Base-by-base conservation (phyloP, 2,113 vertebrate genomes). In the Oriolus oriolus region DNA sequence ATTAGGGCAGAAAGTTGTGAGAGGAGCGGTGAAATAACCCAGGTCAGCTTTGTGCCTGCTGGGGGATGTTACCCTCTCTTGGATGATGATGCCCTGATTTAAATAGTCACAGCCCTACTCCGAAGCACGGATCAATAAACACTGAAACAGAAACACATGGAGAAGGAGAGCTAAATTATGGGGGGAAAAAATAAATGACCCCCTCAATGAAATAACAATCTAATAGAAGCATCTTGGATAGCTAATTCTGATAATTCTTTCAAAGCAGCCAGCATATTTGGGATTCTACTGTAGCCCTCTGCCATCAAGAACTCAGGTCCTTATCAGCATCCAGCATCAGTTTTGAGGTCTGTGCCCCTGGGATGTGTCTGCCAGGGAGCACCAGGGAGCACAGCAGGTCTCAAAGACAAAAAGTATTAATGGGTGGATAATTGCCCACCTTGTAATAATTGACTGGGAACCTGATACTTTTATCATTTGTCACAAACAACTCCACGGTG, bases 371-470 rank as follows among this genome's bases (percentile, higher is more conserved):
- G 37, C 45, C 42, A 10, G 33, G 35, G 50, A 82, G 63, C 44
- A 59, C 26, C 4, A 15, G 39, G 31, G 11, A 84, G 54, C 27
- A 11, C 1, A 60, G 44, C 47, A 90, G 53, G 14, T 64, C 65
- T 93, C 73, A 39, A 57, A 68, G 35, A 63, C 63, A 94, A 52
- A 61, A 80, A 23, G 30, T 84, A 94, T 87, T 77, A 96, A 87
- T 75, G 74, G 74, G 64, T 33, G 21, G 68, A 78, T 96, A 95
- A 92, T 75, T 81, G 61, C 69, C 28, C 83, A 83, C 41, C 87
- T 96, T 93, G 50, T 78, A 95, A 75, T 60, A 91, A 95, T 95
- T 95, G 81, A 76, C 64, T 75, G 73, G 86, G 49, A 74, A 92
- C 76, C 64, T 90, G 84, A 89, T 87, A 87, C 73, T 90, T 94